Base-by-base conservation (phyloP, 1,140 invertebrate genomes). In the Ephestia elutella region DNA sequence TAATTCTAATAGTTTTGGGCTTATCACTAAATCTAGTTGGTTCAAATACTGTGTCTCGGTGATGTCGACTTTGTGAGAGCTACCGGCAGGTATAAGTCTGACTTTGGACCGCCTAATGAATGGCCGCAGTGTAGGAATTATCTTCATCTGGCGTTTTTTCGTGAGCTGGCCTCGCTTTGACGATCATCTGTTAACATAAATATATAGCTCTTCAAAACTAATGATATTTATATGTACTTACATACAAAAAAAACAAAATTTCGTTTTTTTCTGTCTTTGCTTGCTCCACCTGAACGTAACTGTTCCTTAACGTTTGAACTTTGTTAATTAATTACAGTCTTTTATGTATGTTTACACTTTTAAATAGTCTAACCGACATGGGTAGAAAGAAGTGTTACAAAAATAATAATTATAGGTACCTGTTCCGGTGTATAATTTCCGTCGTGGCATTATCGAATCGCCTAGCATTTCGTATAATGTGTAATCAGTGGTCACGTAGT, bases 401-500 rank as follows among this genome's bases (percentile, higher is more conserved):
- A n/a, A n/a, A n/a, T n/a, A n/a, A n/a, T n/a, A n/a, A n/a, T n/a
- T n/a, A n/a, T n/a, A n/a, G n/a, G n/a, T 72, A 84, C 82, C 70
- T 70, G 60, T 70, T 56, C 66, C 57, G 48, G 75, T 73, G 57
- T 82, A 87, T 21, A 84, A 35, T 4, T 72, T 80, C 18, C 82
- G 71, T 15, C 82, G 55, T 0, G 85, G 85, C 62, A 80, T 35
- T 51, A 86, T 73, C 0, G 85, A 85, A 55, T 87, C 85, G 0
- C 85, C 85, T 5, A 87, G 64, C 68, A 86, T 86, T 63, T 86
- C 85, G 20, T 87, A 87, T 49, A 87, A 56, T 1, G 80, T 84
- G 58, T 85, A 83, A 53, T 87, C 85, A 28, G 82, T 81, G 48
- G 62, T 74, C 5, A 87, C 82, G 56, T 76, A 87, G 55, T 87